Conservation (phyloP, 2,888 invertebrate genomes). For the Malthinus seriepunctatus region DNA sequence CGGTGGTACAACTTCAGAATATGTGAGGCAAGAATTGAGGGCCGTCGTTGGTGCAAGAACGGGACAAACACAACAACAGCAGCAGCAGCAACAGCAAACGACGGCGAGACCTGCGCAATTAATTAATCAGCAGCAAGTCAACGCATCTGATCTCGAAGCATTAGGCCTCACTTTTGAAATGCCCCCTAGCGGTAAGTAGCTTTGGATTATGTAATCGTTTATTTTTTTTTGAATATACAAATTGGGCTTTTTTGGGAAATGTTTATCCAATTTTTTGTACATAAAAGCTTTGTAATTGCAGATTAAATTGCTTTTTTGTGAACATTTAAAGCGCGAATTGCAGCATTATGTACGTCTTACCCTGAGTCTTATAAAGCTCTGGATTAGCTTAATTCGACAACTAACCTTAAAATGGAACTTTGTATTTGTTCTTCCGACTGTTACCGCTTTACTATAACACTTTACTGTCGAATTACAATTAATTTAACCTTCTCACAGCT, state of each 20-base stretch:
- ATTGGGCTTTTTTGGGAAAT: slow-evolving; percentile 1
- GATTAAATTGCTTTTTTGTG: slow-evolving; percentile 8
- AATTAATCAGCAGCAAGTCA: slow-evolving; percentile 38
- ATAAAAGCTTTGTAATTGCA: slow-evolving; percentile 22
- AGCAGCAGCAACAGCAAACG: slow-evolving; percentile 41
- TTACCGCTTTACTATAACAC: too few species aligned
- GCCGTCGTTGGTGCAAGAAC: slow-evolving; percentile 87
- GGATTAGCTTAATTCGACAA: too few species aligned
- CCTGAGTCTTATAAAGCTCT: too few species aligned
- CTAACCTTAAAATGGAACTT: too few species aligned
- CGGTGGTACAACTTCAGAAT: slow-evolving; percentile 75
- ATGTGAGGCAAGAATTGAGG: slow-evolving; percentile 88
- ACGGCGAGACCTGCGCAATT: slow-evolving; percentile 43
- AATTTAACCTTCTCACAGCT: too few species aligned
- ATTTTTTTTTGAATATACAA: slow-evolving; percentile 5
- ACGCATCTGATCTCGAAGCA: slow-evolving; percentile 68
- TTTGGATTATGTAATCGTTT: slow-evolving; percentile 28
- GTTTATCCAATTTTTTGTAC: slow-evolving; percentile 10
- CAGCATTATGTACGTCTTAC: too few species aligned
- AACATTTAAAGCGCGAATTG: background rate
- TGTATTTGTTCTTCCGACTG: too few species aligned
- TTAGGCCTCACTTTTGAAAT: slow-evolving; percentile 72
- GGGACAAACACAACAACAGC: slow-evolving; percentile 54
- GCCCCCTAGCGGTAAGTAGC: slow-evolving; percentile 62
- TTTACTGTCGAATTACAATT: too few species aligned